phyloP scores from a whole-genome alignment of 2,888 invertebrate species.

The Pyrocoelia pectoralis region DNA sequence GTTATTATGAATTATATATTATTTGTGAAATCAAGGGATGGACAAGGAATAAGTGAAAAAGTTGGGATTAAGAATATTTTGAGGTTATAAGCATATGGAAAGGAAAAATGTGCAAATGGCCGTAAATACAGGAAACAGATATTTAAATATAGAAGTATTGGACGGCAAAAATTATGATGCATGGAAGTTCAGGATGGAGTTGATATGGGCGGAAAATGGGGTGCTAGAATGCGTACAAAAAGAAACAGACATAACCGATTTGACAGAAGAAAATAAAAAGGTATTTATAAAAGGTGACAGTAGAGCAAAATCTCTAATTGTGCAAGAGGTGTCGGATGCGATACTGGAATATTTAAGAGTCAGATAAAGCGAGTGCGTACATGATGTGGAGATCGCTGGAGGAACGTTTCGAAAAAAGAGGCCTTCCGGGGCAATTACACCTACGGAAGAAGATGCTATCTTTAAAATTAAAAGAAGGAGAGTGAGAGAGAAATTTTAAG shows the following conservation, averaged over 20 bases:
- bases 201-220: neutral
- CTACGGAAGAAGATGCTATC: conserved; percentile 28
- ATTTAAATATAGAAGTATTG: neutral
- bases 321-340: conserved; percentile 12
- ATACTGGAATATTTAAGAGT: conserved; percentile 25
- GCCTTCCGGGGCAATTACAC: conserved; percentile 21
- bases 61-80: no score
- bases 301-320: neutral
- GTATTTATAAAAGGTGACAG: conserved; percentile 7
- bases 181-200: conserved; percentile 15
- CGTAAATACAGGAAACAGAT: no score
- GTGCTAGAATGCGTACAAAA: neutral
- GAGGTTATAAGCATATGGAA: no score
- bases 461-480: conserved; percentile 25
- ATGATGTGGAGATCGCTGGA: conserved; percentile 31
- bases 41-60: no score
- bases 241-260: neutral
- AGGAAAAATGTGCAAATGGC: no score
- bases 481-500: conserved; percentile 22
- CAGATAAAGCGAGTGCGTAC: conserved; percentile 25
- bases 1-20: no score
- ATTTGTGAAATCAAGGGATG: no score
- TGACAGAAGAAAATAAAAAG: neutral
- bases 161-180: conserved; percentile 15
- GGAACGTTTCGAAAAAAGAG: conserved; percentile 30